Evolutionary conservation across 2,113 vertebrate species (phyloP).

Genomic region (Pomatorhinus ruficollis): DNA sequence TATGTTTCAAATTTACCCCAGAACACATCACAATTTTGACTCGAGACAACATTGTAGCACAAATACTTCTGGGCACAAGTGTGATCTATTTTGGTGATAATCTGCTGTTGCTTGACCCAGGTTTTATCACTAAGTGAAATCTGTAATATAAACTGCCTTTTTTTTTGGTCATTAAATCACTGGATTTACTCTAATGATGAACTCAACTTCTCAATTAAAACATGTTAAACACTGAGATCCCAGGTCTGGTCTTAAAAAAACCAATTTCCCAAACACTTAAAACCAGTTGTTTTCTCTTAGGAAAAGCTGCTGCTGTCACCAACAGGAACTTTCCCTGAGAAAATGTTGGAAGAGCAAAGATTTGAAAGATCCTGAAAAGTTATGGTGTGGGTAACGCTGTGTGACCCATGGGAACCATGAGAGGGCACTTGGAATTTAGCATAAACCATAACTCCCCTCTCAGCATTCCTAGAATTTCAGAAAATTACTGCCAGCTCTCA

Average conservation of each 20-base stretch:
- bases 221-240: neutral
- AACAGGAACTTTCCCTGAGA: neutral
- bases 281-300: neutral
- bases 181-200: neutral
- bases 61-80: neutral
- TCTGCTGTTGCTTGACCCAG: neutral
- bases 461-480: slow-evolving; percentile 1
- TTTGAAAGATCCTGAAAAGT: neutral
- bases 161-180: neutral
- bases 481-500: neutral
- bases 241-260: neutral
- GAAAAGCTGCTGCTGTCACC: neutral
- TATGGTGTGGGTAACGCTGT: neutral
- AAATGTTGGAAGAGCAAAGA: neutral
- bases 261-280: neutral
- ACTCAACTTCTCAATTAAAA: neutral
- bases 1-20: neutral
- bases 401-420: neutral
- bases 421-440: neutral
- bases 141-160: neutral
- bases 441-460: neutral
- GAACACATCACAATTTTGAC: neutral
- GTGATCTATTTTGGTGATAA: neutral
- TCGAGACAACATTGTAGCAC: neutral
- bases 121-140: neutral